Base-by-base conservation (phyloP, 2,888 invertebrate genomes). In the Chloroclysta siterata region DNA sequence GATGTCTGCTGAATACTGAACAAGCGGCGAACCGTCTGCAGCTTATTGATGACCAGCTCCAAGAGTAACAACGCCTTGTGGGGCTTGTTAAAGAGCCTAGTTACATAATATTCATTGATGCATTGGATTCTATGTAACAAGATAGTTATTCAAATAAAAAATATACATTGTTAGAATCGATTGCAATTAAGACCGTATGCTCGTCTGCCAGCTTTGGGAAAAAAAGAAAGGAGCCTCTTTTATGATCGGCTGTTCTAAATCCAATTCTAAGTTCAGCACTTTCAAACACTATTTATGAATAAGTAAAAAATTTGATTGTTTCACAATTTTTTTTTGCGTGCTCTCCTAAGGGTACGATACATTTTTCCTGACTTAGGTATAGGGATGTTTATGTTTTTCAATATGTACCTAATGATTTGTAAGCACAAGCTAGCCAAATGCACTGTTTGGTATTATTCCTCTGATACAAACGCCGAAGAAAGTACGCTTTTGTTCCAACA, bases 1-100 rank as follows among this genome's bases (percentile, higher is more conserved):
- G 76, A 71, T 82, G 83, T 83, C 72, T 73, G 72, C 76, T 71
- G 90, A 90, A 91, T 91, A 90, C 86, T 80, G 76, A 89, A 82
- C 84, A 78, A 76, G 63, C 60, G 55, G 70, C 69, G 28, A 55
- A 73, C 73, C 74, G 73, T 74, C 75, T 70, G 68, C 71, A 73
- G 77, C 73, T 75, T 79, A 81, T 84, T 80, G 79, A 79, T 75
- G 74, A 76, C 73, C 63, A 65, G 46, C 58, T n/a, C 22, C 13
- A 10, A 33, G 65, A 65, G 61, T 29, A 11, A 62, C 36, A 54
- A 60, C 33, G 44, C 58, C 53, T 46, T 57, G 52, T 47, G 69
- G 67, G 48, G 54, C 29, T 29, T 36, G 7, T 4, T 7, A 15
- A 5, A 44, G 17, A 33, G 8, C 22, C 50, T 42, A 57, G 39